Conservation (phyloP, 2,113 vertebrate genomes). For the Verasper variegatus region DNA sequence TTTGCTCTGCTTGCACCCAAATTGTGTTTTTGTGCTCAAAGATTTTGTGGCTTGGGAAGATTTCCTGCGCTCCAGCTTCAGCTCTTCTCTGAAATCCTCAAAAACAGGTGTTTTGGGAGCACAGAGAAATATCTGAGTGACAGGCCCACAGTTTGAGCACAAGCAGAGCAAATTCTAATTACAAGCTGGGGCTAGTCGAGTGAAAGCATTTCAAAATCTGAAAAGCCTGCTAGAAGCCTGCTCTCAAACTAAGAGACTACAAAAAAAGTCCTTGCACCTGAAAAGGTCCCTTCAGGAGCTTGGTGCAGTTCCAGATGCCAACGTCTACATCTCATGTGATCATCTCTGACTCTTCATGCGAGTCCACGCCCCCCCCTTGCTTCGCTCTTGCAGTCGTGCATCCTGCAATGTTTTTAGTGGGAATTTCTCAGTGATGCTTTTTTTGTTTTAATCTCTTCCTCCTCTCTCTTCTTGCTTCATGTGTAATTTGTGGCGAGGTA, state of each 20-base stretch:
- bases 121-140: too few relatives aligned
- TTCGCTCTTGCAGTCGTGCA: conserved; percentile 58
- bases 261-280: neutral
- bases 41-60: too few relatives aligned
- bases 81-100: too few relatives aligned
- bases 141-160: neutral
- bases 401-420: conserved; percentile 39
- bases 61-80: too few relatives aligned
- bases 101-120: too few relatives aligned
- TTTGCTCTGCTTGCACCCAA: too few relatives aligned
- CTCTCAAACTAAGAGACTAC: too few relatives aligned
- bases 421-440: conserved; percentile 35
- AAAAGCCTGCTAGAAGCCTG: too few relatives aligned
- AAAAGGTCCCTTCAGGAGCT: neutral
- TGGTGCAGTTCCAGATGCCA: neutral
- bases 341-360: neutral
- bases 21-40: too few relatives aligned
- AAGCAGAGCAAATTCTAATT: too few relatives aligned
- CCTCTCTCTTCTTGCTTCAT: conserved; percentile 79
- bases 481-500: conserved; percentile 86
- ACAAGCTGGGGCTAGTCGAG: too few relatives aligned
- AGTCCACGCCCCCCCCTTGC: conserved; percentile 58
- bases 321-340: neutral
- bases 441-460: conserved; percentile 75
- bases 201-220: too few relatives aligned